A percentile compares a stretch with the other conserved stretches of the same genome.
These are phyloP conservation scores for Coregonus ussuriensis DNA, from an alignment of 2,797 vertebrate genomes.

Conservation along the genomic window DNA sequence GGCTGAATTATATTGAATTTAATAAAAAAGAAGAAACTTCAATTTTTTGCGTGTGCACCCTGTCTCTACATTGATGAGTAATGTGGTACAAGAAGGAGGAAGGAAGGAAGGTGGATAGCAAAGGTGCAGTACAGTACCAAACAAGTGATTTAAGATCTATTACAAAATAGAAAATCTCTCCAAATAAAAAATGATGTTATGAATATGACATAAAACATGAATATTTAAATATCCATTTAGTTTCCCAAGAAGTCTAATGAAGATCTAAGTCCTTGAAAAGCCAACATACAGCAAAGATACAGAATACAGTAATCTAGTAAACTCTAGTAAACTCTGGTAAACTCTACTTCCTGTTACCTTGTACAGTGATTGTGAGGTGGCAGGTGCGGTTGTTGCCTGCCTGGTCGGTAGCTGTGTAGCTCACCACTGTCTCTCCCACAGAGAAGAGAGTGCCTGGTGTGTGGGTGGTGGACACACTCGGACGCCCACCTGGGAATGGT, in stretches of 20 bases:
- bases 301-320: not conserved
- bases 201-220: no score
- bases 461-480: slow-evolving; percentile 83
- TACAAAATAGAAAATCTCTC: no score
- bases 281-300: not conserved
- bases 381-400: slow-evolving; percentile 93
- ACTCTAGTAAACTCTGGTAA: not conserved
- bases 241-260: no score
- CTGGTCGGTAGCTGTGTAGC: slow-evolving; percentile 85
- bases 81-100: not conserved
- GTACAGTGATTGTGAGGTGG: slow-evolving; percentile 86
- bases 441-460: slow-evolving; percentile 84
- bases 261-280: not conserved
- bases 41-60: no score
- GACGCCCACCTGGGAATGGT: slow-evolving; percentile 72
- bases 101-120: not conserved
- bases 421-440: slow-evolving; percentile 86
- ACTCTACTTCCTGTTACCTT: slow-evolving; percentile 75
- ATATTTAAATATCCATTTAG: no score
- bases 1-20: no score
- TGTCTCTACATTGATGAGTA: no score
- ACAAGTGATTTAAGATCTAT: no score
- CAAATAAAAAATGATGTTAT: no score
- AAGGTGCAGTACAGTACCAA: not conserved
- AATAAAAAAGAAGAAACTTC: no score